phyloP scores from a whole-genome alignment of 2,888 invertebrate species.

The Cosmopolites sordidus region DNA sequence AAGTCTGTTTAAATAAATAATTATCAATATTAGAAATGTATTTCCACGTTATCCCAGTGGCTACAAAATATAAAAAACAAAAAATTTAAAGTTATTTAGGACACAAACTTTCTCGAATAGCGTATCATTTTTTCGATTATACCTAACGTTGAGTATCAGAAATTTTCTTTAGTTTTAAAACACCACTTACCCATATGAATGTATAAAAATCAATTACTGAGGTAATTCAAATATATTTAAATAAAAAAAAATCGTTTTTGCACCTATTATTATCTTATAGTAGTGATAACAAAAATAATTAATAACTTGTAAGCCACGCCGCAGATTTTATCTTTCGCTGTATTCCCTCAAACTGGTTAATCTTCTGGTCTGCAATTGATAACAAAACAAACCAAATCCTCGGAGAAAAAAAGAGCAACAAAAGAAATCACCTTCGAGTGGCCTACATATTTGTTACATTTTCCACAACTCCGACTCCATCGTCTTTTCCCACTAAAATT shows the following conservation, averaged over 20 bases:
- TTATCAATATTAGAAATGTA: too few relatives aligned
- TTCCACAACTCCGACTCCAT: too few relatives aligned
- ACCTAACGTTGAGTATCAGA: slow-evolving; percentile 14
- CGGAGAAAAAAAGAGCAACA: too few relatives aligned
- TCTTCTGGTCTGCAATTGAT: too few relatives aligned
- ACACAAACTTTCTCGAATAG: background rate
- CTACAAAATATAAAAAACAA: background rate
- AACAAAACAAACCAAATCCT: too few relatives aligned
- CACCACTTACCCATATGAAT: slow-evolving; percentile 4
- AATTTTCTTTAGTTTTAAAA: slow-evolving; percentile 6
- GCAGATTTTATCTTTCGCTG: too few relatives aligned
- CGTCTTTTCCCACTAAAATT: slow-evolving; percentile 8
- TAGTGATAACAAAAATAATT: slow-evolving; percentile 23
- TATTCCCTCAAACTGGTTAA: too few relatives aligned
- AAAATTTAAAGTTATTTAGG: background rate
- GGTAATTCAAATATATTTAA: slow-evolving; percentile 21
- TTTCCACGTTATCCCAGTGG: too few relatives aligned
- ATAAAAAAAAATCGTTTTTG: slow-evolving; percentile 22
- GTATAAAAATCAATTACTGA: slow-evolving; percentile 24
- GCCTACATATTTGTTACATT: background rate
- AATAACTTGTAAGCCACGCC: slow-evolving; percentile 15
- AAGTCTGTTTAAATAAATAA: too few relatives aligned
- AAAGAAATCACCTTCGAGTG: background rate
- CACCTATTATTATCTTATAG: slow-evolving; percentile 18
- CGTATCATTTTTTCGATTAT: background rate